Evolutionary conservation across 2,113 vertebrate species (phyloP), one percentile per base, ranked within the genome.

Genomic region (Willisornis vidua): DNA sequence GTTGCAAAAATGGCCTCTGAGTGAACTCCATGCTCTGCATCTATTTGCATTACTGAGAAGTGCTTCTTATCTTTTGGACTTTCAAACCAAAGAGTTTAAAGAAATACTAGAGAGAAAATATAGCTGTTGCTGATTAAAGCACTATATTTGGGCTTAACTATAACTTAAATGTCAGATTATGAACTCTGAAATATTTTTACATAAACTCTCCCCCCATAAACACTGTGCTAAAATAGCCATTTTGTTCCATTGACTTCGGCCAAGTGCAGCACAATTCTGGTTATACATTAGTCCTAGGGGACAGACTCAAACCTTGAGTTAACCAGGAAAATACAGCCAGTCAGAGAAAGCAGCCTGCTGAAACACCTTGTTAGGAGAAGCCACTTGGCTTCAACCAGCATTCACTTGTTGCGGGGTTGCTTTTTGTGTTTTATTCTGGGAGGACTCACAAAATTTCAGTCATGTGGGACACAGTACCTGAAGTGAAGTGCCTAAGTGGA

Each of bases 11-110:
- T 4, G 65, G 62, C 70, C 77, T 84, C 23, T 24, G 46, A 23
- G 24, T 84, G 82, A 96, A 94, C 85, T 74, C 82, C 10, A 4
- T n/a, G 4, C 57, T 66, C 94, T 23, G 18, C 9, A 0, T 90
- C 66, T 96, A 19, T 96, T 89, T 95, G 80, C 76, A 63, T 61
- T 33, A 74, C 94, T 94, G 78, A 71, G 78, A 94, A 90, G n/a
- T 90, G 57, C 73, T 81, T 78, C 97, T 98, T 98, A 97, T 97
- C 97, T 86, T 89, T 78, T 97, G 97, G 97, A 98, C 97, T 98
- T 98, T 98, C 95, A 98, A 89, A 97, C 95, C 67, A 70, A 26
- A 16, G 67, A 87, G 73, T 91, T 95, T 96, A 79, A 89, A 95
- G 85, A 82, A 93, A 61, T 76, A 70, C 12, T 78, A 58, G 46